phyloP scores from a whole-genome alignment of 2,888 invertebrate species.

The Raillietiella orientalis region DNA sequence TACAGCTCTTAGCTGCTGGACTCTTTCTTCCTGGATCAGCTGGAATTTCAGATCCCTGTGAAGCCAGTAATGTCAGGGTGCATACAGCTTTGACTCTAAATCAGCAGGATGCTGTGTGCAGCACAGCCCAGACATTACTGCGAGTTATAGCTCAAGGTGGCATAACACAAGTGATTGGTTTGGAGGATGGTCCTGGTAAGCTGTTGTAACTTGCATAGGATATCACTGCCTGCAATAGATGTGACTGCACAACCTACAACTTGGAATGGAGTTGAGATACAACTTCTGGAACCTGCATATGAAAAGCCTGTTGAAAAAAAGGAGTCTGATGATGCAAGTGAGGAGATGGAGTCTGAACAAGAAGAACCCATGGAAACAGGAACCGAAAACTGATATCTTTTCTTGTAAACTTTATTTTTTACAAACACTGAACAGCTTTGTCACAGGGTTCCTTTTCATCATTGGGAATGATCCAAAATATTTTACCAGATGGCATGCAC shows the following conservation, averaged over 20 bases:
- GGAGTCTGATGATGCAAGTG: no score
- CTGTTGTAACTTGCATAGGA: constrained; percentile 5
- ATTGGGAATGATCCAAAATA: constrained; percentile 41
- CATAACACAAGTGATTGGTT: constrained; percentile 42
- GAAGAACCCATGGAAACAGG: no score
- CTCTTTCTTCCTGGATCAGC: constrained; percentile 64
- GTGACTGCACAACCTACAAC: no score
- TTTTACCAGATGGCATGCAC: constrained; percentile 56
- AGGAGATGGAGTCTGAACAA: no score
- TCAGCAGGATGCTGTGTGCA: constrained; percentile 70
- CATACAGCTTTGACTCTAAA: constrained; percentile 67
- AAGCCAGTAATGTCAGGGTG: constrained; percentile 49
- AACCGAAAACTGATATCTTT: no score
- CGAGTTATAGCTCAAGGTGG: constrained; percentile 77
- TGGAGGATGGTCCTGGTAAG: constrained; percentile 24
- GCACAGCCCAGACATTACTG: constrained; percentile 69
- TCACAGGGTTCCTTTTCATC: constrained; percentile 13
- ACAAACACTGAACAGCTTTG: constrained; percentile 11
- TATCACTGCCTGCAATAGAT: no score
- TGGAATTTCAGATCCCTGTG: constrained; percentile 53
- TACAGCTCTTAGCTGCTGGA: constrained; percentile 72
- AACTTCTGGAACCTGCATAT: no score
- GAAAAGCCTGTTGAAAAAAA: no score
- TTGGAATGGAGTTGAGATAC: no score
- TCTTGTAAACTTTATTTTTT: no score